Evolutionary conservation across 1,140 invertebrate genomes (phyloP).

Genomic region (Eciton burchellii): DNA sequence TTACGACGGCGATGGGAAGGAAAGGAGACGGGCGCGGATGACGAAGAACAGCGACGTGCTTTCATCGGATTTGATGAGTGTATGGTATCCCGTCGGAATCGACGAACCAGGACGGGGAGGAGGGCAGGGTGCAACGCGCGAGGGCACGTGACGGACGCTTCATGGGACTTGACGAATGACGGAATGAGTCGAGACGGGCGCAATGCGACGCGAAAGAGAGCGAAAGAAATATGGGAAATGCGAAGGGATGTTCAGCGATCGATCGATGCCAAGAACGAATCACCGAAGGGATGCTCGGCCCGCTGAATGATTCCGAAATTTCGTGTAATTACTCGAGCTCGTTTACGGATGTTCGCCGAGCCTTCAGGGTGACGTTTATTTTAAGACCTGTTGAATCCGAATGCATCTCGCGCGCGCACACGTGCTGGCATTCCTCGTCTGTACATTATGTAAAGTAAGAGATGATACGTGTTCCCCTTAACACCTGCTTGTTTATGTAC

Average conservation of each 20-base stretch:
- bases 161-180: conserved; percentile 43
- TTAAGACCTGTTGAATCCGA: background rate
- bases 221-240: conserved; percentile 29
- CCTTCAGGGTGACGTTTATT: background rate
- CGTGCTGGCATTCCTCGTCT: background rate
- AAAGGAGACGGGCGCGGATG: conserved; percentile 33
- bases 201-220: background rate
- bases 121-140: background rate
- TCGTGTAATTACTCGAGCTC: background rate
- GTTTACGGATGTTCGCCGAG: background rate
- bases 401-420: background rate
- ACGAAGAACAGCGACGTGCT: conserved; percentile 51
- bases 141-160: background rate
- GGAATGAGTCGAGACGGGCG: conserved; percentile 16
- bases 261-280: no score
- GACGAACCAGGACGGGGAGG: background rate
- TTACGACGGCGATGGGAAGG: conserved; percentile 46
- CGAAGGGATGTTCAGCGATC: background rate
- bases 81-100: conserved; percentile 44
- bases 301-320: background rate
- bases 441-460: conserved; percentile 17
- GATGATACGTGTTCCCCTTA: conserved; percentile 28
- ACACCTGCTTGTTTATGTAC: conserved; percentile 15
- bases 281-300: background rate
- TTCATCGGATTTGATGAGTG: conserved; percentile 53